Base-by-base conservation (phyloP, 2,797 vertebrate species). In the Setipinna tenuifilis region DNA sequence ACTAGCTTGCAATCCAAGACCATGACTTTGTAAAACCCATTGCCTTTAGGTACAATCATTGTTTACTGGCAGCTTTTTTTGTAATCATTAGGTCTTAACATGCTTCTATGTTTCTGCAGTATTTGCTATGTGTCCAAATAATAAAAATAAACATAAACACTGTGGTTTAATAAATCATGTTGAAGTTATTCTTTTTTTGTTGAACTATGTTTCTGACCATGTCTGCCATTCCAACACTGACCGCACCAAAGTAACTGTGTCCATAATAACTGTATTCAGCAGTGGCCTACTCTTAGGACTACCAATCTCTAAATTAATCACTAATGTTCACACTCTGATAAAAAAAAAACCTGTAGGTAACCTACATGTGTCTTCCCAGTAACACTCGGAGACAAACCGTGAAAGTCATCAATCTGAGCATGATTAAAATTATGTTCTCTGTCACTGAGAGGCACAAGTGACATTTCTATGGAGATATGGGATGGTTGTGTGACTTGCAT, bases 11-110 rank as follows among this genome's bases (percentile, higher is more conserved):
- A 95, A 96, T 96, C 92, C 91, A 86, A 86, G 85, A 91, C 61
- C 87, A 84, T 88, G 89, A 91, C 93, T 92, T 88, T 46, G 84
- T 92, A 94, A 92, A 89, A 92, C 92, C 28, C 89, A 93, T 94
- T 95, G 94, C 93, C 96, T 95, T 95, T 96, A 96, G 96, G 97
- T 97, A 96, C 97, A 97, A 97, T 97, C 96, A 95, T 96, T 96
- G 95, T 95, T 94, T 96, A 94, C 90, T 95, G 92, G 96, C 94
- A 95, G 83, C 82, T 95, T 96, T 96, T 96, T 96, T 96, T 96
- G 94, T 91, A 90, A 91, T 89, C 71, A 54, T 90, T 91, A 90
- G 92, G 90, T 94, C 90, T 92, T 90, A 91, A 91, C 90, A 91
- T 89, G 86, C 92, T 93, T 91, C 92, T 93, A 92, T 94, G 94